Evolutionary conservation across 2,797 vertebrate species (phyloP).

Genomic region (Squalus acanthias): DNA sequence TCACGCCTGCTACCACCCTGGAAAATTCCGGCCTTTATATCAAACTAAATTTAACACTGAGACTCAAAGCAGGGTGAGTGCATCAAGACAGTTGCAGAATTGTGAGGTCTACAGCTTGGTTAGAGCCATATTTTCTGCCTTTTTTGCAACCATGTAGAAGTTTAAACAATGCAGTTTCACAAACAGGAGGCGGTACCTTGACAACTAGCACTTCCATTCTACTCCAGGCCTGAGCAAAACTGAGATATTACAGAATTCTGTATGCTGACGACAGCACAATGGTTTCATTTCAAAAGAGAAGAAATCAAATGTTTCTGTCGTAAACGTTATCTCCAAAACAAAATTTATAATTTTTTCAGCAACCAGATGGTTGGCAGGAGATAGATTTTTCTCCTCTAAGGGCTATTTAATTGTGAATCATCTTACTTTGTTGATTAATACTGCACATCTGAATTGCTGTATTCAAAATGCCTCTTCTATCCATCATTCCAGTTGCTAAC

Average conservation of each 20-base stretch:
- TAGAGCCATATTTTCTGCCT: background rate
- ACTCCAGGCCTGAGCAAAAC: background rate
- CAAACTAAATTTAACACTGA: background rate
- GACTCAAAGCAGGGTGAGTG: background rate
- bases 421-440: background rate
- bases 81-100: background rate
- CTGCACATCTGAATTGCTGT: background rate
- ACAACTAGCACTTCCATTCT: background rate
- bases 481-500: background rate
- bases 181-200: background rate
- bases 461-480: background rate
- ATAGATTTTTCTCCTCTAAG: conserved; percentile 35
- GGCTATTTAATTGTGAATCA: conserved; percentile 35
- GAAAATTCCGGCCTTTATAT: background rate
- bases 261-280: background rate
- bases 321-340: conserved; percentile 21
- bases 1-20: too few relatives aligned
- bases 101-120: background rate
- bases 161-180: background rate
- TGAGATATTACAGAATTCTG: background rate
- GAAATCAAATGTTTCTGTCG: background rate
- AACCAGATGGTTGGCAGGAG: background rate
- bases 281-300: background rate
- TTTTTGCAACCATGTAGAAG: background rate
- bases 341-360: background rate